These are phyloP conservation scores for Chrysemys picta DNA, from an alignment of 2,113 vertebrate genomes.

Conservation along the genomic window DNA sequence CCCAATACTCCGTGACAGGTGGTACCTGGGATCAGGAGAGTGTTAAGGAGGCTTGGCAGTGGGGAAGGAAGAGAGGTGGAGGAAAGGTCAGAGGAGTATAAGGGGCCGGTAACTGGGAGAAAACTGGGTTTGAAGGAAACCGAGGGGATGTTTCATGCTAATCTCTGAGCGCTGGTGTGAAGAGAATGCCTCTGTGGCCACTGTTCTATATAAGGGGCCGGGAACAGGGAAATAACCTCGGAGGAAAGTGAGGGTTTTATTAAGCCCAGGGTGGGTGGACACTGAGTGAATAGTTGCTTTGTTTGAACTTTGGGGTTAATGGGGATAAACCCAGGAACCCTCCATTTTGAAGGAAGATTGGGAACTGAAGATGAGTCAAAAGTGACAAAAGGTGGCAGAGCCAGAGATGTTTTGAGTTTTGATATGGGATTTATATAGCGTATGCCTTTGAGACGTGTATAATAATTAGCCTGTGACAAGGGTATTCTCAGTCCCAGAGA, in stretches of 20 bases:
- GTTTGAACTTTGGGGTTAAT: background rate
- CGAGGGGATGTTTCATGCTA: background rate
- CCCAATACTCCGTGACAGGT: too few relatives aligned
- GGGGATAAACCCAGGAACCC: too few relatives aligned
- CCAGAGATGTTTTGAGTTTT: background rate
- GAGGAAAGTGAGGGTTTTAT: background rate
- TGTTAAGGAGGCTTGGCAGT: too few relatives aligned
- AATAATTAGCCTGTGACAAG: background rate
- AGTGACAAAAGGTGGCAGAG: background rate
- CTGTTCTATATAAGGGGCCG: background rate
- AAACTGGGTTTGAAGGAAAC: background rate
- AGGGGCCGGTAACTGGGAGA: background rate
- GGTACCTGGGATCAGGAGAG: too few relatives aligned
- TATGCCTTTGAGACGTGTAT: background rate
- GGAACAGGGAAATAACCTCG: background rate
- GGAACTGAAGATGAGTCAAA: background rate
- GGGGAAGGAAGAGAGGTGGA: background rate
- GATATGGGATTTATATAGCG: background rate
- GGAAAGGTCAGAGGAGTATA: background rate
- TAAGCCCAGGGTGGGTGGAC: background rate
- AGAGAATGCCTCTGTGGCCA: background rate
- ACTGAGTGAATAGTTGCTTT: background rate
- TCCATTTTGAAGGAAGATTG: background rate
- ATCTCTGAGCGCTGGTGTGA: background rate
- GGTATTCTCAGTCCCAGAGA: background rate